phyloP scores from a whole-genome alignment of 2,797 vertebrate species.

The Syngnathus rostellatus region DNA sequence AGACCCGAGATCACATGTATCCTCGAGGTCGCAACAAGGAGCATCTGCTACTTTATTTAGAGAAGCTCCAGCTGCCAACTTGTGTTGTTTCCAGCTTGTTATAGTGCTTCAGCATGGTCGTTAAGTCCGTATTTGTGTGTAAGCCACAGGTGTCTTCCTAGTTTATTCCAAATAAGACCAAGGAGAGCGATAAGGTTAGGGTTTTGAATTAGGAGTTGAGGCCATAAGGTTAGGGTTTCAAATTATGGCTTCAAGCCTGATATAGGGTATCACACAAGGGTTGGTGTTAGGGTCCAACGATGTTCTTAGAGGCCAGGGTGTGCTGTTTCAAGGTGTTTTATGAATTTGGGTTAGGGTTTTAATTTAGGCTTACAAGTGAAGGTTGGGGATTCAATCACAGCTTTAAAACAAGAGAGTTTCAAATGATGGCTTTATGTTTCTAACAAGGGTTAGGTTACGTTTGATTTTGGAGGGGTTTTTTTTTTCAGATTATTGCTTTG shows the following conservation, averaged over 20 bases:
- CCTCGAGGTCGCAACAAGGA: constrained; percentile 27
- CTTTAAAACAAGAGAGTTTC: neutral
- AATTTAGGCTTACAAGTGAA: neutral
- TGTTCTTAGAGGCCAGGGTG: too few relatives aligned
- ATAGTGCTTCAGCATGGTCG: neutral
- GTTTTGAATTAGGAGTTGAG: neutral
- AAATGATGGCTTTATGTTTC: neutral
- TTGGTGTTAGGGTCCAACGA: too few relatives aligned
- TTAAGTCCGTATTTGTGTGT: neutral
- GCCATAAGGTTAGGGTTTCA: neutral
- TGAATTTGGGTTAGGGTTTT: neutral
- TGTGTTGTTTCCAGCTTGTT: constrained; percentile 4
- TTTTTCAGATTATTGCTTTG: neutral
- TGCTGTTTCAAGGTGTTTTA: too few relatives aligned
- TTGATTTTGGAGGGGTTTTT: too few relatives aligned
- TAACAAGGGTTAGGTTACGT: neutral
- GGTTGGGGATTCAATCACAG: too few relatives aligned
- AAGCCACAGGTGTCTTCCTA: neutral
- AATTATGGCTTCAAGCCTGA: neutral
- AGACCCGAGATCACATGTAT: constrained; percentile 31
- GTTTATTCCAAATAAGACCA: neutral
- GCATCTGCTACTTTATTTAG: constrained; percentile 24
- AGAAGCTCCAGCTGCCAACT: constrained; percentile 4
- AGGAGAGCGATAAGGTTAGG: too few relatives aligned
- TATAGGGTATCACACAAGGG: too few relatives aligned